Percentiles rank a stretch among this genome's conserved stretches.
Evolutionary conservation across 1,140 invertebrate genomes (phyloP).

Genomic region (Contarinia nasturtii): DNA sequence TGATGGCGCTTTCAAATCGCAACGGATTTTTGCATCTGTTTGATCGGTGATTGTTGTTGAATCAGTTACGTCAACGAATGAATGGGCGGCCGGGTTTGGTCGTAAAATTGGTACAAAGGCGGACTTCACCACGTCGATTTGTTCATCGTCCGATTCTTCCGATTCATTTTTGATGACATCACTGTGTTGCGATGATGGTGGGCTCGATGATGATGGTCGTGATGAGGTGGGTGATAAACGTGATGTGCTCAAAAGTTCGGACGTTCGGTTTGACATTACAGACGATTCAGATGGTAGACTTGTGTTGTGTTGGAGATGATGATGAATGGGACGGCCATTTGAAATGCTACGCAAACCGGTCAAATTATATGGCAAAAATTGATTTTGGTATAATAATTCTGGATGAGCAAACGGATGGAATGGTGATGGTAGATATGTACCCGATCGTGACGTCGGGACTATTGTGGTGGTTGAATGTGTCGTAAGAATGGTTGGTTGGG

Average conservation of each 20-base stretch:
- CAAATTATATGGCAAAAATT: slow-evolving; percentile 22
- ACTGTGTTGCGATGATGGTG: slow-evolving; percentile 23
- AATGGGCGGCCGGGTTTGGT: slow-evolving; percentile 29
- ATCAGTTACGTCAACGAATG: slow-evolving; percentile 29
- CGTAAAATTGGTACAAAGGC: slow-evolving; percentile 39
- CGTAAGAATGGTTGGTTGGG: slow-evolving; percentile 10
- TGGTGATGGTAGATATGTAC: slow-evolving; percentile 28
- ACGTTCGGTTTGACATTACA: slow-evolving; percentile 7
- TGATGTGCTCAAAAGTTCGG: slow-evolving; percentile 13
- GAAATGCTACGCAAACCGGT: slow-evolving; percentile 24
- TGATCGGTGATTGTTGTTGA: slow-evolving; percentile 30
- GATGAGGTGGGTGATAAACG: slow-evolving; percentile 32
- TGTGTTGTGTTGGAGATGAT: slow-evolving; percentile 13
- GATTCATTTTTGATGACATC: slow-evolving; percentile 32
- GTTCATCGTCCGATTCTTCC: slow-evolving; percentile 37
- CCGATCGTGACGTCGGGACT: slow-evolving; percentile 26
- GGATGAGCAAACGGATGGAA: slow-evolving; percentile 16
- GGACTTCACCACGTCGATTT: slow-evolving; percentile 53
- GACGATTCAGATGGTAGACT: slow-evolving; percentile 14
- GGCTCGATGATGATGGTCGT: slow-evolving; percentile 28
- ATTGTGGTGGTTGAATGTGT: slow-evolving; percentile 11
- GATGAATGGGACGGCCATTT: slow-evolving; percentile 18
- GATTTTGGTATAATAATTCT: slow-evolving; percentile 12
- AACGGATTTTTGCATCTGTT: slow-evolving; percentile 14
- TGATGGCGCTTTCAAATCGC: slow-evolving; percentile 40